Evolutionary conservation across 2,888 invertebrate species (phyloP).

Genomic region (Agonopterix subpropinquella): DNA sequence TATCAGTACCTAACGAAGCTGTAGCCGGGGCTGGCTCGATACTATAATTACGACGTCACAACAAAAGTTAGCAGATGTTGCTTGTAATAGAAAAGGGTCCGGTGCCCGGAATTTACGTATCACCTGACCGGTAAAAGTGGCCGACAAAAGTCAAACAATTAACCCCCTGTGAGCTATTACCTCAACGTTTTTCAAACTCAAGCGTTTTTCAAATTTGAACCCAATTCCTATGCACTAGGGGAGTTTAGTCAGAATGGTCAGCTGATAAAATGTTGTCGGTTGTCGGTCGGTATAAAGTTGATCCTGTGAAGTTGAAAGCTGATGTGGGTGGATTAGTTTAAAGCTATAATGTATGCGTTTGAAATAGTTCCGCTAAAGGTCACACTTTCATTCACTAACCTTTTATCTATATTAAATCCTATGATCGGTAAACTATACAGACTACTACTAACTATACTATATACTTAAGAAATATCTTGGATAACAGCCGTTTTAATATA

Average conservation of each 20-base stretch:
- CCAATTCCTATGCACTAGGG: slow-evolving; percentile 27
- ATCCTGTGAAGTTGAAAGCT: slow-evolving; percentile 24
- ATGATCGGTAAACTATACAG: no score
- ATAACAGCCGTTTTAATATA: no score
- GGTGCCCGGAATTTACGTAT: slow-evolving; percentile 36
- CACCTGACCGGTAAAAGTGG: slow-evolving; percentile 43
- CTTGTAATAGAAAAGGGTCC: slow-evolving; percentile 22
- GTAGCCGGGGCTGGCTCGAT: slow-evolving; percentile 20
- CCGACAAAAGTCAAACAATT: slow-evolving; percentile 58
- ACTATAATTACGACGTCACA: slow-evolving; percentile 32
- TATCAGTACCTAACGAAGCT: slow-evolving; percentile 23
- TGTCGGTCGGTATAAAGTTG: slow-evolving; percentile 16
- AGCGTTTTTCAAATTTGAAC: slow-evolving; percentile 24
- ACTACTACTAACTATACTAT: no score
- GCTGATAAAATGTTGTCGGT: slow-evolving; percentile 23
- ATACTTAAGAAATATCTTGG: no score
- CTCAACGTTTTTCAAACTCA: slow-evolving; percentile 38
- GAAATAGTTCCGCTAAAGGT: no score
- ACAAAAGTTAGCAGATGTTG: slow-evolving; percentile 27
- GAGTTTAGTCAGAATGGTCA: slow-evolving; percentile 16
- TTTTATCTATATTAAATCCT: no score
- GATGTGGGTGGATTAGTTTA: slow-evolving; percentile 6
- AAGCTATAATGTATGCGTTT: no score
- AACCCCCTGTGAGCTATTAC: slow-evolving; percentile 40
- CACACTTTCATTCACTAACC: no score